phyloP scores from a whole-genome alignment of 2,797 vertebrate genomes.

The Atherinosoma microstoma region DNA sequence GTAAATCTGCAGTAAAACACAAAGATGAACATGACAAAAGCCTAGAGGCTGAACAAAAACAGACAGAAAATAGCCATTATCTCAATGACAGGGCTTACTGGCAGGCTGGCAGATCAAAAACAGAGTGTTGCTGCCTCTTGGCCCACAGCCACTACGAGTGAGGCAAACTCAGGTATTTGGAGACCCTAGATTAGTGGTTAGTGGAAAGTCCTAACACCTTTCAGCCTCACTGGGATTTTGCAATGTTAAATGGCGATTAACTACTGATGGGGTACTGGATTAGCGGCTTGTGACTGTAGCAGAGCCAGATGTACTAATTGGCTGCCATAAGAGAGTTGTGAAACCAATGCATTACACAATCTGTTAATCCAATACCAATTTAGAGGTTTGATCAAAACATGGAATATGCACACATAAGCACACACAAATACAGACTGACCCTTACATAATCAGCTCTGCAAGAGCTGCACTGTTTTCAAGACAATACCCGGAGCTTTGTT shows the following conservation, averaged over 20 bases:
- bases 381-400: slow-evolving; percentile 38
- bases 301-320: slow-evolving; percentile 54
- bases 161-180: slow-evolving; percentile 35
- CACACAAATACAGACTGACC: slow-evolving; percentile 8
- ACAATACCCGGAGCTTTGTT: slow-evolving; percentile 65
- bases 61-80: slow-evolving; percentile 69
- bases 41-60: slow-evolving; percentile 54
- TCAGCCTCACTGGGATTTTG: slow-evolving; percentile 33
- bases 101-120: slow-evolving; percentile 32
- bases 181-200: slow-evolving; percentile 44
- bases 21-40: slow-evolving; percentile 61
- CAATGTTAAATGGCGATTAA: slow-evolving; percentile 45
- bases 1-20: slow-evolving; percentile 49
- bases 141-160: slow-evolving; percentile 33
- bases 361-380: slow-evolving; percentile 30
- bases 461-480: slow-evolving; percentile 35
- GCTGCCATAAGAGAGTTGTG: slow-evolving; percentile 17
- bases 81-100: slow-evolving; percentile 58
- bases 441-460: slow-evolving; percentile 21
- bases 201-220: slow-evolving; percentile 33
- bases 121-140: slow-evolving; percentile 33
- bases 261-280: slow-evolving; percentile 43
- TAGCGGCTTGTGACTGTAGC: slow-evolving; percentile 42
- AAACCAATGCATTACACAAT: slow-evolving; percentile 46
- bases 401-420: neutral